phyloP scores from a whole-genome alignment of 1,140 invertebrate species.

The Pteromalus puparum region DNA sequence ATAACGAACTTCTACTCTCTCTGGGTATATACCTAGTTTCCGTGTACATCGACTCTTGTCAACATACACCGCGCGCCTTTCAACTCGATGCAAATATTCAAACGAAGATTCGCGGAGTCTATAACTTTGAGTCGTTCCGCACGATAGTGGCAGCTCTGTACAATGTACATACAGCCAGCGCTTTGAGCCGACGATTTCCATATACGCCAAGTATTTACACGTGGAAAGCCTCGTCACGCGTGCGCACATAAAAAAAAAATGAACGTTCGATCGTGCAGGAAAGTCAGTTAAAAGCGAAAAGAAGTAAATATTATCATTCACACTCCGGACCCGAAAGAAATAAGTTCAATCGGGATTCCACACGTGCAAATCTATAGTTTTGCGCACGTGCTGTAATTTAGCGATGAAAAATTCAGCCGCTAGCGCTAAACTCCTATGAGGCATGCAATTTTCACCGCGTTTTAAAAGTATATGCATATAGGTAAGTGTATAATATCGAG shows the following conservation, averaged over 20 bases:
- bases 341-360: background rate
- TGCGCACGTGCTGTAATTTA: background rate
- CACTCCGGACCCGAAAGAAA: background rate
- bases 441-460: too few species aligned
- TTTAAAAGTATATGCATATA: background rate
- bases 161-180: too few species aligned
- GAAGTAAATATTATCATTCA: too few species aligned
- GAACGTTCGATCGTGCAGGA: too few species aligned
- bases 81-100: background rate
- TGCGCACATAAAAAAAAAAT: too few species aligned
- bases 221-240: background rate
- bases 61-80: background rate
- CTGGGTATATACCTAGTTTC: slow-evolving; percentile 47
- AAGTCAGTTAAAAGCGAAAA: too few species aligned
- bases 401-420: background rate
- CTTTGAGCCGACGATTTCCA: background rate
- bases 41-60: background rate
- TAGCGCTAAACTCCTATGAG: background rate
- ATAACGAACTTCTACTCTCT: slow-evolving; percentile 56
- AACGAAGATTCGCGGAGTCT: background rate
- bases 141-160: background rate
- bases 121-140: background rate
- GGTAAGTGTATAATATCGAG: background rate
- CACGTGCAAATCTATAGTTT: too few species aligned
- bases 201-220: background rate